Base-by-base conservation (phyloP, 2,888 invertebrate species). In the Athalia circularis region DNA sequence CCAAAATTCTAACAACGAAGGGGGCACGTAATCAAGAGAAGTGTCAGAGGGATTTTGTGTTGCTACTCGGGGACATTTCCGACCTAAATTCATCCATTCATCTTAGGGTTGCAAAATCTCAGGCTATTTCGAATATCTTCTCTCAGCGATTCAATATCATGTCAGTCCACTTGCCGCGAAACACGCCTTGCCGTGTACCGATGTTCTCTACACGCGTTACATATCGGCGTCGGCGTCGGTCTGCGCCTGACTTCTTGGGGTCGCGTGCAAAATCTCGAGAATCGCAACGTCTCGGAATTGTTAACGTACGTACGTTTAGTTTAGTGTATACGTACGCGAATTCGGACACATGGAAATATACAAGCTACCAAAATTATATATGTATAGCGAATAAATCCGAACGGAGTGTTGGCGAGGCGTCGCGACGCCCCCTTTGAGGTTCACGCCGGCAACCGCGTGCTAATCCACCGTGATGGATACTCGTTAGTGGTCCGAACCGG, bases 21-120 rank as follows among this genome's bases (percentile, higher is more conserved):
- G 72, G 45, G 65, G 9, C 29, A 29, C 29, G 29, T 29, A 45
- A 3, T 45, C 65, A 45, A 62, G 62, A 15, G 62, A 62, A 65
- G 7, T 43, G 65, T 65, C 45, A 61, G 62, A 62, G 4, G 15
- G 54, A 54, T 11, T 62, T 13, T 57, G 29, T 68, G n/a, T 57
- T 72, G 59, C 9, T 59, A 43, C 8, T n/a, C 13, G 57, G 45
- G 45, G 52, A 72, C 72, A 72, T 75, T 62, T 62, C 43, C 80
- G 86, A 85, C 83, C 85, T 79, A 81, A 80, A 81, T 86, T 78
- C 79, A 75, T 76, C 80, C 84, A 86, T 87, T 87, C 85, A 86
- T 85, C 83, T 79, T 80, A 74, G 45, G 50, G 80, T 81, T 82
- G 78, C 82, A 79, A 80, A 81, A 83, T 64, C 79, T 0, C n/a